Percentiles rank a stretch among this genome's conserved stretches.
These are phyloP conservation scores for Metridium senile DNA, from an alignment of 92 coral and sea anemone genomes.

Conservation along the genomic window DNA sequence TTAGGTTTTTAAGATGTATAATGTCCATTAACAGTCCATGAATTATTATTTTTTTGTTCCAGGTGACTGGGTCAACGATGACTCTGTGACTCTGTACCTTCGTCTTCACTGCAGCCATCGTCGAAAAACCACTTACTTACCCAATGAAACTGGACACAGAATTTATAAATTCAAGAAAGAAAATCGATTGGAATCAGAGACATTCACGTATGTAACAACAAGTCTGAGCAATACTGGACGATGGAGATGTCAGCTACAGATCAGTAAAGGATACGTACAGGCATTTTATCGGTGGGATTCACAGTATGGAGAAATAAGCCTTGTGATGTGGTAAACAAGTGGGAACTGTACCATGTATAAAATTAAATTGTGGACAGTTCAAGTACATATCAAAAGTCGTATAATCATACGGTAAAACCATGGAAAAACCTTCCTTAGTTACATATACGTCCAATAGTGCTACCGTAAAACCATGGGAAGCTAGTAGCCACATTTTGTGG, in stretches of 20 bases:
- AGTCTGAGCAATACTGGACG: slow-evolving; percentile 65
- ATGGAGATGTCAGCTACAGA: slow-evolving; percentile 82
- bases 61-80: slow-evolving; percentile 95
- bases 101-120: slow-evolving; percentile 82
- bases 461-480: no score
- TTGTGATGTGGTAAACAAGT: slow-evolving; percentile 72
- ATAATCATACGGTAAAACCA: not conserved
- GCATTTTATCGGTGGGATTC: slow-evolving; percentile 90
- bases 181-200: slow-evolving; percentile 81
- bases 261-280: slow-evolving; percentile 71
- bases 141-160: slow-evolving; percentile 78
- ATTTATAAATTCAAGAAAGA: slow-evolving; percentile 78
- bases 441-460: no score
- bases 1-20: no score
- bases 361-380: no score
- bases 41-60: slow-evolving; percentile 26
- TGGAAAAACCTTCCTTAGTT: no score
- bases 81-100: slow-evolving; percentile 68
- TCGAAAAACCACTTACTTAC: slow-evolving; percentile 66
- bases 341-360: no score
- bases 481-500: no score
- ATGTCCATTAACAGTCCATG: no score
- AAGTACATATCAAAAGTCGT: not conserved
- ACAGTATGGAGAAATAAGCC: slow-evolving; percentile 84
- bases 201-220: slow-evolving; percentile 76